Conservation (phyloP, 1,140 invertebrate species). For the Helicoverpa zea region DNA sequence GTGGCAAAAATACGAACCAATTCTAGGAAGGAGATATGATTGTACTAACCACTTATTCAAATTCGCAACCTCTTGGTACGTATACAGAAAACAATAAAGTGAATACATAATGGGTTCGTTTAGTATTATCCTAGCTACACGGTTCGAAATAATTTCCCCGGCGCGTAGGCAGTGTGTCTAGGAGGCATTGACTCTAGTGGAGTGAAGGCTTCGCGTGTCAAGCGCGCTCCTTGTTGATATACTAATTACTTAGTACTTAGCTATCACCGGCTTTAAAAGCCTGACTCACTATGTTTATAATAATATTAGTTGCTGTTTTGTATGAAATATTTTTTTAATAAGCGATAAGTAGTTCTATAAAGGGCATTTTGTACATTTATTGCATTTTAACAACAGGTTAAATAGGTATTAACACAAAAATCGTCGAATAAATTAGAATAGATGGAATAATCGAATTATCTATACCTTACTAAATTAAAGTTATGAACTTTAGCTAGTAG, state of each 20-base stretch:
- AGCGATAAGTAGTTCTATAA: too few relatives aligned
- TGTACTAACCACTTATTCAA: too few relatives aligned
- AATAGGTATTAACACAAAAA: not conserved
- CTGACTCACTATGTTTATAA: not conserved
- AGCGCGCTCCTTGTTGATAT: not conserved
- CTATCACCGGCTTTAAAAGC: constrained; percentile 16
- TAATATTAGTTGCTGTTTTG: not conserved
- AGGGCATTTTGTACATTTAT: too few relatives aligned
- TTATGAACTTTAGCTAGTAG: too few relatives aligned
- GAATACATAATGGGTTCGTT: too few relatives aligned
- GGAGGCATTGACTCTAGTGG: constrained; percentile 24
- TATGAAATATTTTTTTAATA: not conserved
- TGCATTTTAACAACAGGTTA: not conserved
- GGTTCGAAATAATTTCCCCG: constrained; percentile 8
- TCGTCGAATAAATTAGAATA: not conserved
- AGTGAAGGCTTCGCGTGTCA: constrained; percentile 28
- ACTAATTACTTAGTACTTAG: constrained; percentile 17
- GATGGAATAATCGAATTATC: too few relatives aligned
- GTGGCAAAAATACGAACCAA: too few relatives aligned
- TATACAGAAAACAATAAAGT: too few relatives aligned
- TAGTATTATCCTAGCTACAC: not conserved
- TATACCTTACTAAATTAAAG: too few relatives aligned
- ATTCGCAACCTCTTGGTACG: too few relatives aligned
- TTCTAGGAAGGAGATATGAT: too few relatives aligned
- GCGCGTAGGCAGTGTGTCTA: constrained; percentile 18